Percentiles rank a stretch among this genome's conserved stretches.
Conservation (phyloP, 2,888 invertebrate genomes). For the Cantharis rustica region DNA sequence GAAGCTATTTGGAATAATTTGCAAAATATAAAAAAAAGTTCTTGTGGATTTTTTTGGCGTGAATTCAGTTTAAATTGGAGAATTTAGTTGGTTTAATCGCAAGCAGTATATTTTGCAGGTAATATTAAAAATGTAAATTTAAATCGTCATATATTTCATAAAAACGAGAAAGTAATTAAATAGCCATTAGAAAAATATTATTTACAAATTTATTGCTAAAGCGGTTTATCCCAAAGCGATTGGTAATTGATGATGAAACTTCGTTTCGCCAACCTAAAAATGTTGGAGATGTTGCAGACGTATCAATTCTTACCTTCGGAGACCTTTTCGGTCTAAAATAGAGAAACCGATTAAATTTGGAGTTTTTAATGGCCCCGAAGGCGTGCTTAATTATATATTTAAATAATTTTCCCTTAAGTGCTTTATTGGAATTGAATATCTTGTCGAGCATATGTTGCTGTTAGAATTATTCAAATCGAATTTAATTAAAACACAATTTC, state of each 20-base stretch:
- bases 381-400: background rate
- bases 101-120: background rate
- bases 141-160: background rate
- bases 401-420: background rate
- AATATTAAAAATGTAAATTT: background rate
- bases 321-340: background rate
- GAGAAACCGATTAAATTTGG: background rate
- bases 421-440: constrained; percentile 1
- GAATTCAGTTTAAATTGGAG: background rate
- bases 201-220: background rate
- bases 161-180: background rate
- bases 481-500: constrained; percentile 1
- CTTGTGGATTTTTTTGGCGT: background rate
- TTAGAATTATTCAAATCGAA: background rate
- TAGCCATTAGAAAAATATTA: background rate
- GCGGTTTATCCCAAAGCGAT: background rate
- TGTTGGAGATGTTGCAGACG: background rate
- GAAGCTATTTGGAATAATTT: background rate
- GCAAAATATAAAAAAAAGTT: no score
- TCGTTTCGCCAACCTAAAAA: background rate
- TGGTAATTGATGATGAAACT: background rate
- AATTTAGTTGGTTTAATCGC: background rate
- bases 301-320: background rate
- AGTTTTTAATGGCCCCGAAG: background rate
- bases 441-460: constrained; percentile 1